Evolutionary conservation across 2,113 vertebrate species (phyloP), one percentile per base, ranked within the genome.

Genomic region (Anthoscopus minutus): DNA sequence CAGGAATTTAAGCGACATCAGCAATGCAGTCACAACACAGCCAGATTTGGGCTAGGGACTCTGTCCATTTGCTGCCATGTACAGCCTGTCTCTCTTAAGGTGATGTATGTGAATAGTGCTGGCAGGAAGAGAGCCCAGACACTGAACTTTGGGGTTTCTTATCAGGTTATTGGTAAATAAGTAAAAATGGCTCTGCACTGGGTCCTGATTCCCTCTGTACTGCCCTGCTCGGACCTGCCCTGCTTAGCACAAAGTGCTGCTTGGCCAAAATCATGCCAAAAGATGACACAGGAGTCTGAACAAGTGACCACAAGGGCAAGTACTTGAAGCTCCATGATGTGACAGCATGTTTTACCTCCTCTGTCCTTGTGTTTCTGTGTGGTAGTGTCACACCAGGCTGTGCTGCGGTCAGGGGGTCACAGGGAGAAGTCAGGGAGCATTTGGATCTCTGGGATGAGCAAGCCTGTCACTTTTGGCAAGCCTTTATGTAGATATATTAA

Each of bases 391-490:
- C 27, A 19, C 22, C 1, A 5, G 58, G 42, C 69, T 60, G 30
- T 37, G 60, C 31, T 4, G 4, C 19, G 17, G 27, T 51, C 42
- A 28, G 27, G 1, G 4, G 50, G 25, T 88, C 0, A 0, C 45
- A 54, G 78, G 37, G 56, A 77, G 24, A 42, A 25, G 53, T 48
- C 18, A 10, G 45, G 37, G 56, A 53, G 12, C 45, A 66, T 53
- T 81, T 4, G 2, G 20, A 35, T 80, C 62, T 72, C 27, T 42
- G 33, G 40, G 30, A 45, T 82, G 66, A 67, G 31, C 37, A 53
- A 65, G 22, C 3, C 48, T 88, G 40, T 69, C 12, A 6, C 13
- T 77, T 79, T 31, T 88, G 62, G 42, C 20, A 76, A 48, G 53
- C 25, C 69, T 81, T 60, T 53, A 5, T n/a, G 45, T 37, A 15